A percentile compares a stretch with the other conserved stretches of the same genome.
Conservation (phyloP, 1,140 invertebrate species). For the Riptortus pedestris region DNA sequence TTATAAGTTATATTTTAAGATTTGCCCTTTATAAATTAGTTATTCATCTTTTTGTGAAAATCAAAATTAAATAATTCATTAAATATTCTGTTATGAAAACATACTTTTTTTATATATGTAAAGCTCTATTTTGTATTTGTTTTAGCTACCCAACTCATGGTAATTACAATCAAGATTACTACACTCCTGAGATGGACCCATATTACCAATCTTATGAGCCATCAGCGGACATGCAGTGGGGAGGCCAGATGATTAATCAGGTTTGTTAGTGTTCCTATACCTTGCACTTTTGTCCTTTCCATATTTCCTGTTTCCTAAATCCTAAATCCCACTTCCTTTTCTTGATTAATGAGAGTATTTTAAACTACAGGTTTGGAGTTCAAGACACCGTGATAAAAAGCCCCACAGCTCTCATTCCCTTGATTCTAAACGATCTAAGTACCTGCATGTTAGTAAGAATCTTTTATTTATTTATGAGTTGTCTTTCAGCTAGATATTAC, state of each 20-base stretch:
- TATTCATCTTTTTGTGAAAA: too few species aligned
- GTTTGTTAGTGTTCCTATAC: neutral
- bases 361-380: constrained; percentile 11
- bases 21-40: too few species aligned
- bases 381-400: constrained; percentile 15
- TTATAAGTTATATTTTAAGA: too few species aligned
- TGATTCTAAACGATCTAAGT: constrained; percentile 8
- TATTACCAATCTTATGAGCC: constrained; percentile 62
- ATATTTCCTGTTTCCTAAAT: neutral
- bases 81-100: too few species aligned
- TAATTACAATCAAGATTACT: constrained; percentile 28
- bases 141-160: constrained; percentile 22
- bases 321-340: neutral
- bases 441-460: constrained; percentile 1
- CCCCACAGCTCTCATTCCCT: neutral
- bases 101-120: too few species aligned
- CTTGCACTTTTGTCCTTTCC: constrained; percentile 4
- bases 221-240: constrained; percentile 61
- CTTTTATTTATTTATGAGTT: neutral
- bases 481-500: too few species aligned
- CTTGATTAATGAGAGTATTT: neutral
- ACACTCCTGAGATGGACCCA: constrained; percentile 40
- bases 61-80: too few species aligned
- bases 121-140: too few species aligned
- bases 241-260: constrained; percentile 31